These are phyloP conservation scores for Rhinopomastus cyanomelas DNA, from an alignment of 2,113 vertebrate species.

Conservation along the genomic window DNA sequence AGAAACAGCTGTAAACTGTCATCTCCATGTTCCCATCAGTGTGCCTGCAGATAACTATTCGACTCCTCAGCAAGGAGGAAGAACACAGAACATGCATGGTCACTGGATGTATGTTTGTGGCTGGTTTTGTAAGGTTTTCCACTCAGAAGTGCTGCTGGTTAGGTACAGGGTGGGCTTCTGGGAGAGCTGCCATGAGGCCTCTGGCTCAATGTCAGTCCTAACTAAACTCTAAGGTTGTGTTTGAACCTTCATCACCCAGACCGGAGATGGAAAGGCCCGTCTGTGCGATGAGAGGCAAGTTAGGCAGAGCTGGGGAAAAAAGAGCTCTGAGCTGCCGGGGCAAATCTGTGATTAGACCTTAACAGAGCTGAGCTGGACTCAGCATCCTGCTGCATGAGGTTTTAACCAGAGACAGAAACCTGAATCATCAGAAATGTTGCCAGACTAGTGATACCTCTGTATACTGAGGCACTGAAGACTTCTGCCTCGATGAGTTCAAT, in stretches of 20 bases:
- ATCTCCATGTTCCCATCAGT: background rate
- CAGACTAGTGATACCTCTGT: background rate
- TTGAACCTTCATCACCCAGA: background rate
- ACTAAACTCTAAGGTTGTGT: accelerated
- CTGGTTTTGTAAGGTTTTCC: background rate
- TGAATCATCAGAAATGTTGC: background rate
- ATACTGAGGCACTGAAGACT: background rate
- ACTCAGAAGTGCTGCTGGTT: accelerated
- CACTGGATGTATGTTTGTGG: background rate
- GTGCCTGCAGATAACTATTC: background rate
- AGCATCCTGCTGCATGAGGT: accelerated
- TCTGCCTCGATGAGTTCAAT: background rate
- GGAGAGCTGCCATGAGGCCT: accelerated
- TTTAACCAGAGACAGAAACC: background rate
- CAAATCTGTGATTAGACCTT: background rate
- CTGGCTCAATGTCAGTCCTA: background rate
- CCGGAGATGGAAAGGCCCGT: background rate
- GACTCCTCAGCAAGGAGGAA: background rate
- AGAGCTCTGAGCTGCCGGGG: background rate
- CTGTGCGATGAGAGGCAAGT: background rate
- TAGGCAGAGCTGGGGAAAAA: background rate
- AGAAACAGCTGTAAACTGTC: background rate
- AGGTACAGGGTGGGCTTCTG: accelerated
- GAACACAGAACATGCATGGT: accelerated
- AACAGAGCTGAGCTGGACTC: background rate